Percentiles rank a stretch among this genome's conserved stretches.
phyloP scores from a whole-genome alignment of 2,113 vertebrate species.

The Probosciger aterrimus region DNA sequence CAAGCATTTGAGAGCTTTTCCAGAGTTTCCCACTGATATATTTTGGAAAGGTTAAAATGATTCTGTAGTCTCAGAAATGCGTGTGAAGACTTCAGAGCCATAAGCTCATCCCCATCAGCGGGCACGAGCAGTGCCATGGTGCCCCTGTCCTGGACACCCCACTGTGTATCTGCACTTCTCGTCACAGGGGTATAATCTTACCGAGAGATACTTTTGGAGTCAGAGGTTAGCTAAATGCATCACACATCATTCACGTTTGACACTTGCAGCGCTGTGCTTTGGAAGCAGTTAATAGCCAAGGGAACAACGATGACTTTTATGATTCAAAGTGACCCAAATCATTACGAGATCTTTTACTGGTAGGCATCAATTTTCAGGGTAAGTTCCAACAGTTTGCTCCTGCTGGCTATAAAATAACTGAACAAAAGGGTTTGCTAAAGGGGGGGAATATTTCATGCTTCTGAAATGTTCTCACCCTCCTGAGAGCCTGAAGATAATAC shows the following conservation, averaged over 20 bases:
- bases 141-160: background rate
- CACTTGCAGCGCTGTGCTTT: background rate
- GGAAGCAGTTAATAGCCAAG: background rate
- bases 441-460: background rate
- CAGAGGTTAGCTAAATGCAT: constrained; percentile 14
- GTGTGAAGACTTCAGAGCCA: background rate
- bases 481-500: background rate
- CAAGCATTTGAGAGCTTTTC: background rate
- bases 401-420: background rate
- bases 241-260: background rate
- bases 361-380: constrained; percentile 1
- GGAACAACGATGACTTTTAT: background rate
- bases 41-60: background rate
- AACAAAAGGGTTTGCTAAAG: background rate
- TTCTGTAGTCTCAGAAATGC: background rate
- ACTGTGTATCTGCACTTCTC: background rate
- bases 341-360: background rate
- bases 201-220: background rate
- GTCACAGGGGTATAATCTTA: background rate
- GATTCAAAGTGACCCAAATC: background rate
- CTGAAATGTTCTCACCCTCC: constrained; percentile 8
- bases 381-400: background rate
- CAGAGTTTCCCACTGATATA: background rate
- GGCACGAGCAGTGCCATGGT: background rate
- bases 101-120: too few species aligned